Percentiles rank a stretch among this genome's conserved stretches.
Evolutionary conservation across 1,140 invertebrate species (phyloP).

Genomic region (Drosophila ironensis): DNA sequence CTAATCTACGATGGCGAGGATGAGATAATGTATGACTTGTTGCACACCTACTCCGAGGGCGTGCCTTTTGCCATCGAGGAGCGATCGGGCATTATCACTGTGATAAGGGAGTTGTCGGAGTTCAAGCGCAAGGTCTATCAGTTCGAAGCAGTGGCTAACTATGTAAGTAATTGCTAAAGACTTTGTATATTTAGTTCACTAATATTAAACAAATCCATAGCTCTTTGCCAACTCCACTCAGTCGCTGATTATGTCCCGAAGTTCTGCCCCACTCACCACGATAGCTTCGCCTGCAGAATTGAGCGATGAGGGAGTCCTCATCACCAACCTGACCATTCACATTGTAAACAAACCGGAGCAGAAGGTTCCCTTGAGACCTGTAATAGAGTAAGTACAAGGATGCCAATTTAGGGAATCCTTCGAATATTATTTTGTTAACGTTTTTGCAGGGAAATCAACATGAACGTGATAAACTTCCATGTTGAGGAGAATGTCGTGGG

Average conservation of each 20-base stretch:
- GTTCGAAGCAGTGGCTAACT: slow-evolving; percentile 90
- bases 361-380: slow-evolving; percentile 83
- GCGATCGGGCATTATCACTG: slow-evolving; percentile 92
- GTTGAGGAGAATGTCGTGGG: slow-evolving; percentile 90
- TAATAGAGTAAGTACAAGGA: slow-evolving; percentile 86
- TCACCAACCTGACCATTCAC: slow-evolving; percentile 92
- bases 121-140: slow-evolving; percentile 88
- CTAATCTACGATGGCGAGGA: slow-evolving; percentile 85
- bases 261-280: slow-evolving; percentile 51
- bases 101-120: slow-evolving; percentile 88
- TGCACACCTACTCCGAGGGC: slow-evolving; percentile 91
- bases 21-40: slow-evolving; percentile 88
- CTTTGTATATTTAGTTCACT: too few species aligned
- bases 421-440: background rate
- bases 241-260: slow-evolving; percentile 56
- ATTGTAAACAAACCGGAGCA: slow-evolving; percentile 88
- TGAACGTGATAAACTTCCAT: slow-evolving; percentile 87
- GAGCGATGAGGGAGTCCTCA: slow-evolving; percentile 85
- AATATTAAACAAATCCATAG: slow-evolving; percentile 31
- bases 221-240: slow-evolving; percentile 67
- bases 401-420: too few species aligned
- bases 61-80: slow-evolving; percentile 95
- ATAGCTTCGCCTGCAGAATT: slow-evolving; percentile 49
- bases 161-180: too few species aligned
- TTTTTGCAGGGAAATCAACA: slow-evolving; percentile 84